These are phyloP conservation scores for Drosophila paracracens DNA, from an alignment of 2,888 invertebrate species.

Conservation along the genomic window DNA sequence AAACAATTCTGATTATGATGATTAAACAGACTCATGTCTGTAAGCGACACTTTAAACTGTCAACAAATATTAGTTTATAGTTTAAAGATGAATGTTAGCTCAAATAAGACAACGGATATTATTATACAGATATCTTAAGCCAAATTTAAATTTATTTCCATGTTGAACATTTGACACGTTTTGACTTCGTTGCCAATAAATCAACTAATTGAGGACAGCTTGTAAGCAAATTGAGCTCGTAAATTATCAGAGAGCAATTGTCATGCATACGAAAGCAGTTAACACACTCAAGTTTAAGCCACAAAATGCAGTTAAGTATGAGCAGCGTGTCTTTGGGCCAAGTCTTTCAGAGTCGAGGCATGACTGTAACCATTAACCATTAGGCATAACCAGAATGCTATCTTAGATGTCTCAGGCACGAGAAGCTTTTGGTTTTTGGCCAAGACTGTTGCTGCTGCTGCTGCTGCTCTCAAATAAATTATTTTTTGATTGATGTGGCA, in stretches of 20 bases:
- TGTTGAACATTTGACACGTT: slow-evolving; percentile 27
- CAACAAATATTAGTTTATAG: background rate
- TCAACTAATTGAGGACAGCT: slow-evolving; percentile 74
- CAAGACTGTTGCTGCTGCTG: slow-evolving; percentile 14
- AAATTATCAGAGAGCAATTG: slow-evolving; percentile 65
- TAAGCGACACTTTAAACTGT: background rate
- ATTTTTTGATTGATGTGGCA: slow-evolving; percentile 75
- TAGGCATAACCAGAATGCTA: slow-evolving; percentile 47
- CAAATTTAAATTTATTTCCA: background rate
- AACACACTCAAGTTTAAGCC: slow-evolving; percentile 20
- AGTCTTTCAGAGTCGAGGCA: slow-evolving; percentile 37
- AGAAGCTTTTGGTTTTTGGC: slow-evolving; percentile 18
- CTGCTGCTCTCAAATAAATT: slow-evolving; percentile 76
- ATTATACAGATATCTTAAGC: background rate
- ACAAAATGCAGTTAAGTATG: slow-evolving; percentile 61
- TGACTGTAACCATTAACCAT: slow-evolving; percentile 57
- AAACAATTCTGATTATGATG: background rate
- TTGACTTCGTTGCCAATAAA: slow-evolving; percentile 50
- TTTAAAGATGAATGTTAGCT: background rate
- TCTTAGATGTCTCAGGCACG: slow-evolving; percentile 66
- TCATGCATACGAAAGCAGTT: slow-evolving; percentile 49
- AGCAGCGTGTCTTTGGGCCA: slow-evolving; percentile 52
- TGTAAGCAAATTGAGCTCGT: slow-evolving; percentile 66
- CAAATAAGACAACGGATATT: background rate
- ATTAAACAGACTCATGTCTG: background rate